Evolutionary conservation across 2,888 invertebrate genomes (phyloP).

Genomic region (Catocala fraxini): DNA sequence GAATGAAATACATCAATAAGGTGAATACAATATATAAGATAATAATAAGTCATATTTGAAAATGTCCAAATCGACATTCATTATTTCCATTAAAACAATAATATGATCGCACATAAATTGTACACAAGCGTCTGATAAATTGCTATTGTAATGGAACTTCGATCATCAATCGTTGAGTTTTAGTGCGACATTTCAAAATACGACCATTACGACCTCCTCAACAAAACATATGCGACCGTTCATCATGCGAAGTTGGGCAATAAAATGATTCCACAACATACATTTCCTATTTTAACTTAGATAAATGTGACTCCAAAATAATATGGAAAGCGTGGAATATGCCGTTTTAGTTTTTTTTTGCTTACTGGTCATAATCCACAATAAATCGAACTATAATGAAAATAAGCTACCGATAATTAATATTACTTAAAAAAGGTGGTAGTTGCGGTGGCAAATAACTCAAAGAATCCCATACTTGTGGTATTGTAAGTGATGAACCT

Average conservation of each 20-base stretch:
- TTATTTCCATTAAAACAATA: too few relatives aligned
- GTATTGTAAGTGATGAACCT: not conserved
- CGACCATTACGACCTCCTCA: slow-evolving; percentile 46
- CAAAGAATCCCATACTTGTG: slow-evolving; percentile 54
- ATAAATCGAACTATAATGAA: slow-evolving; percentile 13
- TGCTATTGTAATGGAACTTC: slow-evolving; percentile 44
- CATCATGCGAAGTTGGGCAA: slow-evolving; percentile 49
- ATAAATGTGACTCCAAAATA: slow-evolving; percentile 29
- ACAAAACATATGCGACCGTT: slow-evolving; percentile 44
- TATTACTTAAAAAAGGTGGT: slow-evolving; percentile 64
- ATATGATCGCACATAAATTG: not conserved
- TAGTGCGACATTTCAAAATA: slow-evolving; percentile 48
- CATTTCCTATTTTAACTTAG: slow-evolving; percentile 32
- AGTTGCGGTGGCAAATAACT: slow-evolving; percentile 69
- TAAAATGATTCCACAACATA: slow-evolving; percentile 38
- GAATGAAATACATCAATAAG: too few relatives aligned
- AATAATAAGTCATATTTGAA: too few relatives aligned
- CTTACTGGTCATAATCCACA: slow-evolving; percentile 14
- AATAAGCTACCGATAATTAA: slow-evolving; percentile 33
- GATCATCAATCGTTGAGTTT: slow-evolving; percentile 50
- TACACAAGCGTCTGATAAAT: slow-evolving; percentile 30
- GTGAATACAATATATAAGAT: too few relatives aligned
- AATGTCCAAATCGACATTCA: too few relatives aligned
- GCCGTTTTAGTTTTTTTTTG: not conserved
- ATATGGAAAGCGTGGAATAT: not conserved